phyloP scores from a whole-genome alignment of 2,888 invertebrate genomes.

The Alentia gelatinosa region DNA sequence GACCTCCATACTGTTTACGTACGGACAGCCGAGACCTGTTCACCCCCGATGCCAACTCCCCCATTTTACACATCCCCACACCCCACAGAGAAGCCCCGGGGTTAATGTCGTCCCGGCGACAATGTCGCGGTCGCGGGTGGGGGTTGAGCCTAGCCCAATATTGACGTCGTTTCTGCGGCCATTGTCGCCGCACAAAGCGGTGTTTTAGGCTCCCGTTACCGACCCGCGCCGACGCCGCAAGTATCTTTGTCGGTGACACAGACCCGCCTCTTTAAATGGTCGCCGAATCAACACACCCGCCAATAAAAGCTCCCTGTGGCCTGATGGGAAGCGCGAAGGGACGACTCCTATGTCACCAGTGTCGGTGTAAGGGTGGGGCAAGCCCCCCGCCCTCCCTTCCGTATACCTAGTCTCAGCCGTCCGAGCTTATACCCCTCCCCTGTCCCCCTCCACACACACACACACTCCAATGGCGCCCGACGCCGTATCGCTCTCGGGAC shows the following conservation, averaged over 20 bases:
- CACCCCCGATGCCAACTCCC: neutral
- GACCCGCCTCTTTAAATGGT: neutral
- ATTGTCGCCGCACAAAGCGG: neutral
- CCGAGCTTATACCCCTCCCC: too few relatives aligned
- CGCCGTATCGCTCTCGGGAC: neutral
- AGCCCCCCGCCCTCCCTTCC: neutral
- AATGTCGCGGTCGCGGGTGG: neutral
- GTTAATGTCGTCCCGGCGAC: neutral
- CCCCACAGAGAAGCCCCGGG: neutral
- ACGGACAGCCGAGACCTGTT: too few relatives aligned
- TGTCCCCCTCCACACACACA: neutral
- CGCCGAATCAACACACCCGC: neutral
- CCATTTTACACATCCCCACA: neutral
- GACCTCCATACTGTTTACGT: too few relatives aligned
- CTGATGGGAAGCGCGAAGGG: neutral
- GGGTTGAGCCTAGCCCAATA: neutral
- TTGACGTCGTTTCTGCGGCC: neutral
- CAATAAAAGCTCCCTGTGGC: neutral
- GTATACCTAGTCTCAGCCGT: neutral
- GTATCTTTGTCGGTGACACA: slow-evolving; percentile 41
- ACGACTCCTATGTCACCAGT: too few relatives aligned
- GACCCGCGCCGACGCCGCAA: neutral
- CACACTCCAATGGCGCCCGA: neutral
- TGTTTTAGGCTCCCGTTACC: slow-evolving; percentile 45
- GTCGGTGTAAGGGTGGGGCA: too few relatives aligned